Evolutionary conservation across 2,888 invertebrate species (phyloP), one percentile per base, ranked within the genome.

Genomic region (Branchellion lobata): DNA sequence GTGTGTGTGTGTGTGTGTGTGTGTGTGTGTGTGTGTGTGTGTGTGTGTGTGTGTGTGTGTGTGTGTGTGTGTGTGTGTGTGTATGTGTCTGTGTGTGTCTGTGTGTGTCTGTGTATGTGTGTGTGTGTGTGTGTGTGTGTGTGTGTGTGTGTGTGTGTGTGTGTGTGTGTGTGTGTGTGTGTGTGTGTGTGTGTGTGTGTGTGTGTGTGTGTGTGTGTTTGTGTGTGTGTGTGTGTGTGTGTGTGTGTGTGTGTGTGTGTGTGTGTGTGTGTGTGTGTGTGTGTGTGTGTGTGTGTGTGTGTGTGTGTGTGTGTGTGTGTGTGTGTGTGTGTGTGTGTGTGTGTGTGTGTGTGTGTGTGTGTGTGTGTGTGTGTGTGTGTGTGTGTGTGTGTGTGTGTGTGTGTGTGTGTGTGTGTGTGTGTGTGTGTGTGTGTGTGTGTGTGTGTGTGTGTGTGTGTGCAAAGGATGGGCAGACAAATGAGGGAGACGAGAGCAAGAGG

Each of bases 111-210:
- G n/a, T n/a, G n/a, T n/a, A n/a, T n/a, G n/a, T n/a, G n/a, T n/a
- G n/a, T n/a, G n/a, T n/a, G n/a, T n/a, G n/a, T n/a, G n/a, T n/a
- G n/a, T n/a, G n/a, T n/a, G n/a, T n/a, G n/a, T n/a, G n/a, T n/a
- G n/a, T n/a, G n/a, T n/a, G n/a, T n/a, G n/a, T n/a, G n/a, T n/a
- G n/a, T n/a, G n/a, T n/a, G n/a, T n/a, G n/a, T n/a, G n/a, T n/a
- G n/a, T n/a, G n/a, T 82, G 82, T 82, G 77, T 8, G 61, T 57
- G 61, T 57, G 61, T 57, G 61, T 57, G 8, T 57, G n/a, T 57
- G 61, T 57, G 61, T 57, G 61, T 57, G 61, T 57, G 61, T 57
- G 61, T 57, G 61, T 57, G 61, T 57, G 61, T 57, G 61, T 69
- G 69, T 69, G 34, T 69, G 69, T 69, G 34, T 69, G 69, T 69